phyloP scores from a whole-genome alignment of 2,888 invertebrate species.

The Parnassius smintheus region DNA sequence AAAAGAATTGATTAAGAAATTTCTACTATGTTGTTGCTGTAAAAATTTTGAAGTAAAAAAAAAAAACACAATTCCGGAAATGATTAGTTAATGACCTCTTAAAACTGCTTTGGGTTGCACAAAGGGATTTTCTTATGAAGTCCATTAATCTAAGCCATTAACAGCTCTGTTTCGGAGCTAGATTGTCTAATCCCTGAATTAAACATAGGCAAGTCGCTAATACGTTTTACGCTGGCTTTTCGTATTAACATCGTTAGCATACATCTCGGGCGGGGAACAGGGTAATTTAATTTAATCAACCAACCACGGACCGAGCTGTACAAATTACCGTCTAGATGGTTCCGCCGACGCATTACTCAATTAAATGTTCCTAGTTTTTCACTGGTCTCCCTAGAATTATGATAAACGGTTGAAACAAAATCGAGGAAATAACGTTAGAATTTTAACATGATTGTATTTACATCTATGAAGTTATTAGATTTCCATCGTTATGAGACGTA shows the following conservation, averaged over 20 bases:
- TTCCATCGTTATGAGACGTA: neutral
- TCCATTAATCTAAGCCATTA: conserved; percentile 24
- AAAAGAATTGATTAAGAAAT: too few species aligned
- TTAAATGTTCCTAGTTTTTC: conserved; percentile 17
- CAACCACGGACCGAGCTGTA: conserved; percentile 9
- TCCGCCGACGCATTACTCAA: conserved; percentile 11
- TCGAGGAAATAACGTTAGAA: conserved; percentile 17
- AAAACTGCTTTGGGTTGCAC: conserved; percentile 12
- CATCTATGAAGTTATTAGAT: conserved; percentile 7
- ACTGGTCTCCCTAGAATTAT: conserved; percentile 16
- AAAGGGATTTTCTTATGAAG: conserved; percentile 25
- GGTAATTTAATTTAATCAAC: conserved; percentile 20
- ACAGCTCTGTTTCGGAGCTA: conserved; percentile 22
- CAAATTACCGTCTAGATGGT: conserved; percentile 13
- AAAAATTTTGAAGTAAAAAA: too few species aligned
- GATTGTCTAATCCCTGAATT: conserved; percentile 27
- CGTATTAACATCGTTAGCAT: conserved; percentile 14
- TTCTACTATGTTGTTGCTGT: too few species aligned
- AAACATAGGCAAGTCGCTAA: conserved; percentile 20
- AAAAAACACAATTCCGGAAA: neutral
- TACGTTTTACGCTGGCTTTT: neutral
- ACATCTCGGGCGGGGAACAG: conserved; percentile 3
- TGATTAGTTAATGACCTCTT: conserved; percentile 3
- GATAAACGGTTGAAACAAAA: conserved; percentile 5
- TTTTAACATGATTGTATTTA: conserved; percentile 18